Percentiles rank a stretch among this genome's conserved stretches.
Conservation (phyloP, 2,797 vertebrate genomes). For the Psittacula echo region DNA sequence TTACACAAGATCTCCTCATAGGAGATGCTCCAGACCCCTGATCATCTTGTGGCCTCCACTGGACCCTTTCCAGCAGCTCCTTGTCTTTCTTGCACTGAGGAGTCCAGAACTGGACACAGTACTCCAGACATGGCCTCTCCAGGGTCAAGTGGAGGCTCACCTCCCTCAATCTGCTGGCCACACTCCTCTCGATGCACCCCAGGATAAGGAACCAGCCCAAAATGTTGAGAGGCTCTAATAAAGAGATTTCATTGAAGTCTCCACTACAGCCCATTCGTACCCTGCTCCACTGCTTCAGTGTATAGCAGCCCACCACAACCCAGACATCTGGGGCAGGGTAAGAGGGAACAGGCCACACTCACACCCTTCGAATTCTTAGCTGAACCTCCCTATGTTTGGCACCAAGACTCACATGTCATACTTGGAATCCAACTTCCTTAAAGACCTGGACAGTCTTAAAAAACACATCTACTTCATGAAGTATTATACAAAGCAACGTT, state of each 20-base stretch:
- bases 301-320: background rate
- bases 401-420: background rate
- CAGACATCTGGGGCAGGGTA: background rate
- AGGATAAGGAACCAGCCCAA: background rate
- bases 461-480: background rate
- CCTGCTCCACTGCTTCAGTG: background rate
- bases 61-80: background rate
- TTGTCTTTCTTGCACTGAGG: background rate
- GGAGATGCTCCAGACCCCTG: background rate
- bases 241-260: background rate
- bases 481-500: background rate
- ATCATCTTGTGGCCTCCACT: background rate
- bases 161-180: background rate
- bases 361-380: background rate
- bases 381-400: background rate
- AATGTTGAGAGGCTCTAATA: background rate
- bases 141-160: background rate
- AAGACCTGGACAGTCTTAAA: background rate
- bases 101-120: background rate
- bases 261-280: background rate
- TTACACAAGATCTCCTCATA: background rate
- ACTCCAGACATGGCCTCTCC: background rate
- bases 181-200: background rate
- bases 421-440: background rate
- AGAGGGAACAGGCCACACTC: background rate